Base-by-base conservation (phyloP, 2,888 invertebrate genomes). In the Scaptomyza tumidula region DNA sequence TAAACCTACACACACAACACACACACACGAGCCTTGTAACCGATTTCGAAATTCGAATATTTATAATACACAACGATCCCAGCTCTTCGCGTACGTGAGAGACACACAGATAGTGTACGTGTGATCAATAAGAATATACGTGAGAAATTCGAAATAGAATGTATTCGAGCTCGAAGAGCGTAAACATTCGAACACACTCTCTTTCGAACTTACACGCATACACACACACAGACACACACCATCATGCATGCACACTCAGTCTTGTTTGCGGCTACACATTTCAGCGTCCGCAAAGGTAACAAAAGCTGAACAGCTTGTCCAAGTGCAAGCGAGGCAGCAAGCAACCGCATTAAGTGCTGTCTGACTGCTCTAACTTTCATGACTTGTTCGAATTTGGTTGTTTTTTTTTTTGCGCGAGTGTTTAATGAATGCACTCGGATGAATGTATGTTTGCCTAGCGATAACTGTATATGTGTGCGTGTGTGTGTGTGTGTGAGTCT, bases 201-300 rank as follows among this genome's bases (percentile, higher is more conserved):
- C 86, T 87, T 81, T 81, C 81, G 81, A 81, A 78, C 70, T 86
- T 45, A 39, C 68, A 57, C 43, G 41, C 61, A 64, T 48, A 52
- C 50, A 24, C 35, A n/a, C 19, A 35, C 39, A 13, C 60, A n/a
- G n/a, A n/a, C n/a, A n/a, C n/a, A n/a, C n/a, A n/a, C n/a, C n/a
- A n/a, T n/a, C n/a, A n/a, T 48, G 54, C 50, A 24, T 50, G 19
- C 19, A 35, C 39, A 13, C 60, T 59, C 60, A 52, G 53, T 54
- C 48, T 64, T 39, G 69, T 69, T 71, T 75, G 85, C 37, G 87
- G 87, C 81, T 58, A 66, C 68, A 70, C 69, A 72, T 72, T 71
- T 80, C 72, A 60, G 86, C 75, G 77, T 56, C 85, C 89, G 73
- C 87, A 86, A 87, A 84, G 84, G 87, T 84, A 69, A 76, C 60